Base-by-base conservation (phyloP, 2,797 vertebrate species). In the Danio tinwini region DNA sequence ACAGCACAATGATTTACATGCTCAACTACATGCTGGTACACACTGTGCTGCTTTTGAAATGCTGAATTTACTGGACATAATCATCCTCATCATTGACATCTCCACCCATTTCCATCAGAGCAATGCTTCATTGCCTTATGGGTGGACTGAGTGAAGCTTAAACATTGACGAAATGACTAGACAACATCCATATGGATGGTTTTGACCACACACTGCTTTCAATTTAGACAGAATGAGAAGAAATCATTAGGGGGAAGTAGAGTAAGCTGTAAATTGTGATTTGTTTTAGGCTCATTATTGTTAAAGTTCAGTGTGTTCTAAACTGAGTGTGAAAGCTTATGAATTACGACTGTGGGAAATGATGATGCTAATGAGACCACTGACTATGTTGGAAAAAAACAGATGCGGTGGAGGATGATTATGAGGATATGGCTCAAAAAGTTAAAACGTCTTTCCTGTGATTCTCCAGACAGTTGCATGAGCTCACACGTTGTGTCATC, bases 121-220 rank as follows among this genome's bases (percentile, higher is more conserved):
- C 47, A 39, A 52, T 69, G 47, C 47, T 52, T 52, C 29, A 52
- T 69, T 37, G 65, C 14, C 14, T 8, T 29, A 12, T n/a, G 65
- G 65, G 65, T 37, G 65, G 65, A 69, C 65, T 69, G 47, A 69
- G 14, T 47, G n/a, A 52, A 50, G 14, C 47, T 69, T 47, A 69
- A 69, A 39, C 47, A n/a, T 52, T 68, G 29, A 39, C 21, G 37
- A 14, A 8, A 1, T 19, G 21, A n/a, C 5, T 8, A 21, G 13
- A 50, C 21, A 68, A 37, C 13, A 37, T 52, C 9, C 14, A 50
- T 52, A 21, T 39, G 21, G 8, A 68, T 29, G 14, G 3, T 5
- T 68, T 47, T 49, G 21, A 39, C 29, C 21, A 11, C 14, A 17
- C 14, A 52, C 1, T 5, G 14, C 37, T 52, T 69, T 39, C 52